These are phyloP conservation scores for Anguilla rostrata DNA, from an alignment of 2,113 vertebrate species.

Conservation along the genomic window DNA sequence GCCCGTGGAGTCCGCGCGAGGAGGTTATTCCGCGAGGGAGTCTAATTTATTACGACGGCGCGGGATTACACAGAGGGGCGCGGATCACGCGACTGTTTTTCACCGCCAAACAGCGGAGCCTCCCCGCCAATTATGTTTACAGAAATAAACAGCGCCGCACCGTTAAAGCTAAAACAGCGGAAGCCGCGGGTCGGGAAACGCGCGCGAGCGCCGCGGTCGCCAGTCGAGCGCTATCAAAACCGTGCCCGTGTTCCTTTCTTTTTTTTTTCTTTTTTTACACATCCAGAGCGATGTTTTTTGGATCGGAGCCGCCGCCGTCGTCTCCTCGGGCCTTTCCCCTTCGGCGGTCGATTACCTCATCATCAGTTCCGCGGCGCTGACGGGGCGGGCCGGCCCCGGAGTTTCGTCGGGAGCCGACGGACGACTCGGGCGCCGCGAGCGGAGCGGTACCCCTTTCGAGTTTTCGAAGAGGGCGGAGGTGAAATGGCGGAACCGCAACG, in stretches of 20 bases:
- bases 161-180: not conserved
- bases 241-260: not conserved
- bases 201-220: not conserved
- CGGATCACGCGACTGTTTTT: slow-evolving; percentile 21
- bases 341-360: not conserved
- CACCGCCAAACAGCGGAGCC: not conserved
- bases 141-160: slow-evolving; percentile 15
- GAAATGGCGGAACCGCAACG: not conserved
- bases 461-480: not conserved
- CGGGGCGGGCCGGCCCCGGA: not conserved
- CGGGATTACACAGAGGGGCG: slow-evolving; percentile 8
- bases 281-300: not conserved
- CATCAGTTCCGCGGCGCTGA: not conserved
- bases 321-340: not conserved
- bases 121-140: slow-evolving; percentile 28
- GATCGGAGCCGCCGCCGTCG: not conserved
- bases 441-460: not conserved
- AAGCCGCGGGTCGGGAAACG: not conserved
- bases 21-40: slow-evolving; percentile 12
- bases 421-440: not conserved
- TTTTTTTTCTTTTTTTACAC: not conserved
- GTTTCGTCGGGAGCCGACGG: not conserved
- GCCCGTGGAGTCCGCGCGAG: slow-evolving; percentile 16
- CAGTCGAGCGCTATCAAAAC: not conserved
- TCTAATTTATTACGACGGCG: slow-evolving; percentile 14